A percentile compares a stretch with the other conserved stretches of the same genome.
Evolutionary conservation across 2,888 invertebrate species (phyloP).

Genomic region (Drosophila diplacantha): DNA sequence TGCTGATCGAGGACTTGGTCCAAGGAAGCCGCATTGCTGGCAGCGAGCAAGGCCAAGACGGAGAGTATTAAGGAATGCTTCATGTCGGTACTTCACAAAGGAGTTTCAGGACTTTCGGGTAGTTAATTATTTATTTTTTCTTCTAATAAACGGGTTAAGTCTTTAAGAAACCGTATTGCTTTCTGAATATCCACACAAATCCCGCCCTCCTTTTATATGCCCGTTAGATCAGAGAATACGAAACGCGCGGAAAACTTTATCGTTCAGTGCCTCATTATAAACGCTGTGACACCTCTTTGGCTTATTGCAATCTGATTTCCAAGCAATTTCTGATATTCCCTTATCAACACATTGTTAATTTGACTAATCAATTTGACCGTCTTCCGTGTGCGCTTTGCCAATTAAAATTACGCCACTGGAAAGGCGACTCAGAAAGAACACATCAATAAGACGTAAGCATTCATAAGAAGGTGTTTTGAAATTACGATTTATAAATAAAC

Average conservation of each 20-base stretch:
- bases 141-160: neutral
- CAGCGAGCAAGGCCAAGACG: neutral
- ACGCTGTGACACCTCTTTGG: neutral
- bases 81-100: neutral
- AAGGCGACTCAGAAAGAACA: neutral
- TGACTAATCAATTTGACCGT: neutral
- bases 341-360: neutral
- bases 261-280: neutral
- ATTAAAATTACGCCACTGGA: neutral
- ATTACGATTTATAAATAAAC: neutral
- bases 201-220: neutral
- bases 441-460: neutral
- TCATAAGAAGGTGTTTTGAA: neutral
- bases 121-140: neutral
- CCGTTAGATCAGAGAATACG: too few relatives aligned
- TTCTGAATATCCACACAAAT: neutral
- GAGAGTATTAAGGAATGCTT: neutral
- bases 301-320: constrained; percentile 1
- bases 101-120: neutral
- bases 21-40: neutral
- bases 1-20: constrained; percentile 1
- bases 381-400: constrained; percentile 4
- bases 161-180: neutral
- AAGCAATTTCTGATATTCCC: neutral
- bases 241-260: neutral